Base-by-base conservation (phyloP, 2,113 vertebrate species). In the Gnathonemus echidnorhynchus region DNA sequence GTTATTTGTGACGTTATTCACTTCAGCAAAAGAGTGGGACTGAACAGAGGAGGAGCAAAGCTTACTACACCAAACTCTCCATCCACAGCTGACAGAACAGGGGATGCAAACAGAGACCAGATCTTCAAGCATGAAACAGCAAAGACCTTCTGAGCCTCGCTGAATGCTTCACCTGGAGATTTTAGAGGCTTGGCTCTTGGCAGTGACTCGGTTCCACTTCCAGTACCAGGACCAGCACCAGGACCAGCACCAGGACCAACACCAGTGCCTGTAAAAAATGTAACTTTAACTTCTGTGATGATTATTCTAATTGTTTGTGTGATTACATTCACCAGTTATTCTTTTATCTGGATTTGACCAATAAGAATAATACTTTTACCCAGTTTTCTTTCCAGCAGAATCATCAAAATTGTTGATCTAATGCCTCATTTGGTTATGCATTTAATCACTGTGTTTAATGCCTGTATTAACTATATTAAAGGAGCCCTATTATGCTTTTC, bases 141-240 rank as follows among this genome's bases (percentile, higher is more conserved):
- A 86, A 86, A 48, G 21, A 50, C 42, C 42, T 84, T 48, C 39
- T 42, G 17, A 10, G 62, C n/a, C 3, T 70, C 11, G 1, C n/a
- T 50, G 45, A 58, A 8, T 56, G 27, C 8, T 70, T 56, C 87
- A 92, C 94, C 94, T 90, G 94, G 88, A 11, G 74, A 92, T 94
- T 95, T 95, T 48, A 86, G 90, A 58, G 94, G 94, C 91, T 95
- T 95, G 31, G 74, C 74, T 56, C 31, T 70, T 1, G 74, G 74
- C 21, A 83, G 19, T 27, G 31, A 21, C 39, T 21, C 31, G 0
- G 8, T 39, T 13, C 35, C 86, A 27, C 9, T 49, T n/a, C 83
- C 83, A 49, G 45, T 1, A 85, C 83, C 83, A 85, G 45, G 0
- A 52, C 2, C 86, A 53, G 27, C 5, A 66, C 84, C 91, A 80